These are phyloP conservation scores for Melanaphis sacchari DNA, from an alignment of 1,140 invertebrate species.

Conservation along the genomic window DNA sequence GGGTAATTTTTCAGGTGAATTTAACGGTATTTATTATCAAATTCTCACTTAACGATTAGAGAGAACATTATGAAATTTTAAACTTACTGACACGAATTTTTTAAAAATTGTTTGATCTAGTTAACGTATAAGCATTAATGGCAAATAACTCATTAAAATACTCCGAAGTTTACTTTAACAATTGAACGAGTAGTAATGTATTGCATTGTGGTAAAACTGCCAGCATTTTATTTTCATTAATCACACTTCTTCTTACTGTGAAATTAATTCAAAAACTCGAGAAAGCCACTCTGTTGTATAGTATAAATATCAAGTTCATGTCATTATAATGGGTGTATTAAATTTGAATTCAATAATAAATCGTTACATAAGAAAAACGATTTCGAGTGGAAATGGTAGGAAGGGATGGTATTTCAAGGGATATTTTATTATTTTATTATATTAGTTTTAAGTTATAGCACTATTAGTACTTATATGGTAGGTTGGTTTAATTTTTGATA, in stretches of 20 bases:
- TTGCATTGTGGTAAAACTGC: not conserved
- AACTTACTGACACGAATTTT: not conserved
- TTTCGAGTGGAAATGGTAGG: not conserved
- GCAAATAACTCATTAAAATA: not conserved
- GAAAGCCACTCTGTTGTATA: not conserved
- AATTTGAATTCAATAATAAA: not conserved
- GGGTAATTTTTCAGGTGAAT: not conserved
- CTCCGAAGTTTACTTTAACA: not conserved
- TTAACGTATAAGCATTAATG: not conserved
- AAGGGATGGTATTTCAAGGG: accelerated
- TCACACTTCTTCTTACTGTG: not conserved
- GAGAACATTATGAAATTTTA: not conserved
- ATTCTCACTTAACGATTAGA: not conserved
- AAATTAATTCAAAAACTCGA: not conserved
- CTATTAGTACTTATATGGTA: not conserved
- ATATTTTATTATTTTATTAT: not conserved
- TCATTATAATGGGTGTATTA: not conserved
- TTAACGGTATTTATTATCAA: not conserved
- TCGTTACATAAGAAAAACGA: not conserved
- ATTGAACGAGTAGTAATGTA: not conserved
- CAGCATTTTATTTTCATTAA: not conserved
- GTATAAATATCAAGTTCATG: not conserved
- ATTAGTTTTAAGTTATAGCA: not conserved
- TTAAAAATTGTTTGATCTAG: not conserved
- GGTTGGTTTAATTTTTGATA: not conserved